phyloP scores from a whole-genome alignment of 1,140 invertebrate species.

The Zaprionus taronus region DNA sequence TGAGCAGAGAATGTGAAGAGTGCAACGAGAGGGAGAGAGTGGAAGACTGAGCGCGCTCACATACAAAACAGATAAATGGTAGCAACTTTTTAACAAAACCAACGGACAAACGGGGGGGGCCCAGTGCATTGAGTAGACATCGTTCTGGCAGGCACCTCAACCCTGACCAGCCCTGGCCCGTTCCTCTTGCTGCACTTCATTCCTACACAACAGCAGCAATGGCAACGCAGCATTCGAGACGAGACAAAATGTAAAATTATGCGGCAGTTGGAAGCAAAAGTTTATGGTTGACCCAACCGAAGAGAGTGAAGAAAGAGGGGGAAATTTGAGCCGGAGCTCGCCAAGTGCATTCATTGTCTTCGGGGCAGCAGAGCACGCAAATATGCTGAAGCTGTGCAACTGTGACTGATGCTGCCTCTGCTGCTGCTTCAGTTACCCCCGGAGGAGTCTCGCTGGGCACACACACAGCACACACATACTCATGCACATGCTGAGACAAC shows the following conservation, averaged over 20 bases:
- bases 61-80: conserved; percentile 79
- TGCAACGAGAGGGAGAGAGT: not conserved
- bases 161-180: too few relatives aligned
- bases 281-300: conserved; percentile 66
- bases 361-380: conserved; percentile 55
- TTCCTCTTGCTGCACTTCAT: not conserved
- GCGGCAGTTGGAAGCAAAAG: conserved; percentile 71
- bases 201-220: not conserved
- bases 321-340: conserved; percentile 13
- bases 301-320: not conserved
- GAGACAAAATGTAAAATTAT: conserved; percentile 74
- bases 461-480: conserved; percentile 23
- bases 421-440: conserved; percentile 37
- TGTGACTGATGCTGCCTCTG: conserved; percentile 35
- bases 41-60: conserved; percentile 21
- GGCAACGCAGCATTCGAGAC: conserved; percentile 27
- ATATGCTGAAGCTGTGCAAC: conserved; percentile 56
- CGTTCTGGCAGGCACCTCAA: conserved; percentile 3
- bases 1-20: conserved; percentile 29
- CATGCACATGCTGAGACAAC: conserved; percentile 50
- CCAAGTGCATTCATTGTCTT: conserved; percentile 78
- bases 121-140: conserved; percentile 63
- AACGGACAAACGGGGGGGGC: conserved; percentile 36
- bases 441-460: conserved; percentile 7
- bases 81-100: conserved; percentile 75